These are phyloP conservation scores for Tribolium freemani DNA, from an alignment of 2,888 invertebrate species.

Conservation along the genomic window DNA sequence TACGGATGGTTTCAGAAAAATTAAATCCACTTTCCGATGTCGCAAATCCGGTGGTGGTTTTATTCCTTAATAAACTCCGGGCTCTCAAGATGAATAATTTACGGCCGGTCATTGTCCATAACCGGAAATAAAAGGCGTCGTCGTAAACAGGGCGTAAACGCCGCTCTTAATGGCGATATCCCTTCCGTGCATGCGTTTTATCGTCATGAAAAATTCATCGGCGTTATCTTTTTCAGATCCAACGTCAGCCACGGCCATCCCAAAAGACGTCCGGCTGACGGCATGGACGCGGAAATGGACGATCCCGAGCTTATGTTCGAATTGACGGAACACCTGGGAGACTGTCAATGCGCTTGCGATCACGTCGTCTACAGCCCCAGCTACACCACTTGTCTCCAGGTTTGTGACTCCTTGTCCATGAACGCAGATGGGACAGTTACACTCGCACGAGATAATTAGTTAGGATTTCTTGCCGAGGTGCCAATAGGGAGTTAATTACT, in stretches of 20 bases:
- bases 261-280: conserved; percentile 64
- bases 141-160: background rate
- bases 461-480: background rate
- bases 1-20: too few relatives aligned
- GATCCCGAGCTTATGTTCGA: conserved; percentile 66
- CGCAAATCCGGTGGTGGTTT: too few relatives aligned
- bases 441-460: background rate
- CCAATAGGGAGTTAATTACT: background rate
- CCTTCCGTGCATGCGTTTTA: background rate
- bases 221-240: conserved; percentile 50
- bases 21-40: too few relatives aligned
- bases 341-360: conserved; percentile 66
- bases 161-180: background rate
- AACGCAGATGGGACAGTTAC: background rate
- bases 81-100: background rate
- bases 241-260: conserved; percentile 50
- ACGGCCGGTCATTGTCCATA: background rate
- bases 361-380: conserved; percentile 66
- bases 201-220: conserved; percentile 38
- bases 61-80: too few relatives aligned
- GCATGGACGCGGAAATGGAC: conserved; percentile 66
- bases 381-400: conserved; percentile 66
- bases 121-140: background rate
- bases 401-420: conserved; percentile 49
- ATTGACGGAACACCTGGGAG: conserved; percentile 62